Base-by-base conservation (phyloP, 1,140 invertebrate species). In the Caenorhabditis latens region DNA sequence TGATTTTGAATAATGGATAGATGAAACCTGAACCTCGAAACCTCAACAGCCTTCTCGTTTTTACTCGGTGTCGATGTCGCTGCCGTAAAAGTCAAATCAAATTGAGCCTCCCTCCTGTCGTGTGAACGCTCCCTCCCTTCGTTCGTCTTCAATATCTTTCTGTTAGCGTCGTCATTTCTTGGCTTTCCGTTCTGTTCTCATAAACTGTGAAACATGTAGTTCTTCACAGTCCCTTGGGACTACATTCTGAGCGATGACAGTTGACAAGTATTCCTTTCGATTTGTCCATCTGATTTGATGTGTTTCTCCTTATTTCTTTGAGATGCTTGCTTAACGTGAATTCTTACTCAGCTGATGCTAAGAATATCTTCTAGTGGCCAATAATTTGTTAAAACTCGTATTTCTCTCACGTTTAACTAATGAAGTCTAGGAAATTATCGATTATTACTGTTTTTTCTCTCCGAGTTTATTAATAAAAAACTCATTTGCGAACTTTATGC, bases 241-340 rank as follows among this genome's bases (percentile, higher is more conserved):
- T 46, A 46, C 24, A n/a, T 50, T 50, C 24, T 11, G 46, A 79
- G 71, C 53, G 71, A 48, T 79, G 71, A 79, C 71, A 79, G 71
- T 79, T 79, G 71, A 79, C 46, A 53, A 42, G 71, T 32, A 46
- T 71, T 46, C 42, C 42, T n/a, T 46, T 21, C 65, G 71, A 79
- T 79, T 79, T 79, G 71, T 79, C 43, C 32, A 46, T n/a, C 71
- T 79, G 71, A 79, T 79, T 79, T 79, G 43, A 53, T 48, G 43
- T 21, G n/a, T 32, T 67, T 71, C 16, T 16, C 65, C 4, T 0
- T 16, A 4, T 61, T 61, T 40, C 13, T 71, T 71, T 46, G 40
- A 8, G 13, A 71, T 8, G 65, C 42, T 16, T 32, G n/a, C 9
- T 63, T 32, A 63, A 63, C 4, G 21, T 63, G 61, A 24, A 13